Conservation (phyloP, 2,888 invertebrate species). For the Yponomeuta plumbellus region DNA sequence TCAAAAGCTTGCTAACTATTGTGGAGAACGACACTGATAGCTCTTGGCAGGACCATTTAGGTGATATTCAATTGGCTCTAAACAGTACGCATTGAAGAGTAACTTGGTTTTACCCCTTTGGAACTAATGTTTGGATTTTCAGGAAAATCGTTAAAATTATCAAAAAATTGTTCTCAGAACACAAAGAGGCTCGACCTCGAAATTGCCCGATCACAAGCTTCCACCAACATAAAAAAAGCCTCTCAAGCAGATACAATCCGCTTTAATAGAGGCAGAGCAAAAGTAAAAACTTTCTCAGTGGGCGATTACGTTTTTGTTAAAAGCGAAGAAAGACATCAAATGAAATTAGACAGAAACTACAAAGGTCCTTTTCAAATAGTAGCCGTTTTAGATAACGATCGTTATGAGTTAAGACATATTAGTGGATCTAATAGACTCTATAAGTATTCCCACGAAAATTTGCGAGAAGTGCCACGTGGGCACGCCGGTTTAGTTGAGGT, state of each 20-base stretch:
- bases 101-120: neutral
- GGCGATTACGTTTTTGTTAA: constrained; percentile 9
- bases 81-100: constrained; percentile 3
- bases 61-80: constrained; percentile 6
- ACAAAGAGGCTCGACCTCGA: neutral
- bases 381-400: neutral
- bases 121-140: neutral
- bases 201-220: neutral
- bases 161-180: neutral
- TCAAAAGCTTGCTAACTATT: constrained; percentile 3
- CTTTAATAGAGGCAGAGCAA: neutral
- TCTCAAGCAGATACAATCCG: neutral
- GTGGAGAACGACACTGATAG: neutral
- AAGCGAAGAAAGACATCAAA: constrained; percentile 9
- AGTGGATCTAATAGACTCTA: neutral
- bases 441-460: neutral
- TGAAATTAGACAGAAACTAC: constrained; percentile 8
- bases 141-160: neutral
- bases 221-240: neutral
- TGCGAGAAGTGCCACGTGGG: neutral
- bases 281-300: neutral
- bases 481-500: neutral
- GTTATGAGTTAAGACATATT: neutral
- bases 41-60: neutral
- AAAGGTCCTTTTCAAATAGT: neutral